Conservation (phyloP, 2,113 vertebrate genomes). For the Scomber colias region DNA sequence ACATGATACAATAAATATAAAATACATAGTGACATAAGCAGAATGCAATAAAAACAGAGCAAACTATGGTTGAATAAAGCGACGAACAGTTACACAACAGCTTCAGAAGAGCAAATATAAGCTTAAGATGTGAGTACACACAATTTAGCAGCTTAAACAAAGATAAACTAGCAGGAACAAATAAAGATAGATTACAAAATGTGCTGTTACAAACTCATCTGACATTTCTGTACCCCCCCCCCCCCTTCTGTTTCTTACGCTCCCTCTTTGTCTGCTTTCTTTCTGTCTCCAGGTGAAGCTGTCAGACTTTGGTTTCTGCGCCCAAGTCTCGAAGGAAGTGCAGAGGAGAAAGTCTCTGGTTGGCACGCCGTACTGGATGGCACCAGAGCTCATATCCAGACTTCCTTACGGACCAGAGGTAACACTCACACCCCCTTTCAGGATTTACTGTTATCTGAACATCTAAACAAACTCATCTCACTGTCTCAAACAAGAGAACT, state of each 20-base stretch:
- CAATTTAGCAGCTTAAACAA: too few relatives aligned
- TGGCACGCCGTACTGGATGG: conserved; percentile 96
- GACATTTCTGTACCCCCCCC: neutral
- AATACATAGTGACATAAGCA: too few relatives aligned
- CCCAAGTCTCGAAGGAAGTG: conserved; percentile 94
- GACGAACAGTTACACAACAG: too few relatives aligned
- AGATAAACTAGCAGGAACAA: too few relatives aligned
- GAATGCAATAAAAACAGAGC: too few relatives aligned
- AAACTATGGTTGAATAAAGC: too few relatives aligned
- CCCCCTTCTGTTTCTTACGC: neutral
- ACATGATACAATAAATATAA: too few relatives aligned
- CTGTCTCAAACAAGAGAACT: neutral
- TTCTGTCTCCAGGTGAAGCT: conserved; percentile 89
- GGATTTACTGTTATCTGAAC: neutral
- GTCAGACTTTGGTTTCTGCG: conserved; percentile 96
- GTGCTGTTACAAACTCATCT: neutral
- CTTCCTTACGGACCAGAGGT: conserved; percentile 92
- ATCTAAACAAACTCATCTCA: neutral
- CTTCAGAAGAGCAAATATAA: too few relatives aligned
- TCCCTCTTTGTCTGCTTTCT: neutral
- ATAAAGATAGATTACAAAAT: too few relatives aligned
- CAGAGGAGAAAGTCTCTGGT: conserved; percentile 92
- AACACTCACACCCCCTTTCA: neutral
- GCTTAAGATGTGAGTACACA: too few relatives aligned
- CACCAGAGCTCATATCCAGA: conserved; percentile 93